Evolutionary conservation across 2,888 invertebrate genomes (phyloP), one percentile per base, ranked within the genome.

Genomic region (Cosmia pyralina): DNA sequence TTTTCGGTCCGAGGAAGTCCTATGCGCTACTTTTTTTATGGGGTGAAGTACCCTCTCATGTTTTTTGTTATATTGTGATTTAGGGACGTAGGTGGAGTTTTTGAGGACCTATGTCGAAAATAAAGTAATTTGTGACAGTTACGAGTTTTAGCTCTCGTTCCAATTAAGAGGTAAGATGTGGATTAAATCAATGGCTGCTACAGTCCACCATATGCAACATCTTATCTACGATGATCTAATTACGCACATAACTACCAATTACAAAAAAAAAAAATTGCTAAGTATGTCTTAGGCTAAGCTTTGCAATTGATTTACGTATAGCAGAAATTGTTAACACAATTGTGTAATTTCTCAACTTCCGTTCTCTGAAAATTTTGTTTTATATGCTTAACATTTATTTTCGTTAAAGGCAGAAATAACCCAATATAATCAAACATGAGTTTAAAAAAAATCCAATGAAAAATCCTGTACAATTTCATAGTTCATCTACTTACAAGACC

Each of bases 1-100:
- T 65, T 59, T 79, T 55, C 17, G 50, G 8, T n/a, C 8, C n/a
- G 44, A 44, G n/a, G 8, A 55, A 17, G 22, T 53, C 6, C 59
- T 28, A 50, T 13, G 8, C 22, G 15, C 22, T 64, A 66, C 10
- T 38, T 46, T 48, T 22, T 66, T 34, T 50, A 15, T 15, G 1
- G 13, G n/a, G 46, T 46, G 44, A 46, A 34, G 15, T 44, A 60
- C 8, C 22, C 15, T 8, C 6, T 73, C 4, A 11, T 50, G 2
- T 10, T 10, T 19, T 65, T 50, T 57, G 50, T 19, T 8, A 4
- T 59, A 15, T 72, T 19, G 2, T 38, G 38, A 38, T 71, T 57
- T 71, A 28, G 15, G 15, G 8, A 17, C n/a, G n/a, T 44, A n/a
- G 17, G 13, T 50, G n/a, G 15, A 48, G 38, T 34, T 34, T 69